Conservation (phyloP, 2,797 vertebrate species). For the Sebastes itinus region DNA sequence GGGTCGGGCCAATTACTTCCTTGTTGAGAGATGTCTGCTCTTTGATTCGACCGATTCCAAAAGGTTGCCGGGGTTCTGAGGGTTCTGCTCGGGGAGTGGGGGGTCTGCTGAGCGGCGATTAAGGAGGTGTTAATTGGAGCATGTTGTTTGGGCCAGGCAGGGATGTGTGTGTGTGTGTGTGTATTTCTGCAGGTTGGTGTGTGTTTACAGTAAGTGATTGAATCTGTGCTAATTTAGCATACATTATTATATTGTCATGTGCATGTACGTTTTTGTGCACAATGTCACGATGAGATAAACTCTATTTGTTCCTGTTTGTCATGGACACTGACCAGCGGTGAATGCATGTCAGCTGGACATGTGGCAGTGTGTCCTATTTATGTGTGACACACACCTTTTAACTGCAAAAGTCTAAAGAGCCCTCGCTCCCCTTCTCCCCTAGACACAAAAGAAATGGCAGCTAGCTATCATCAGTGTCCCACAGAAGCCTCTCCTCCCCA, state of each 20-base stretch:
- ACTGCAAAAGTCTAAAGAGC: not conserved
- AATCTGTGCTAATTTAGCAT: conserved; percentile 48
- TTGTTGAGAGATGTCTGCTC: conserved; percentile 86
- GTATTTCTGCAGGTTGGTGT: conserved; percentile 36
- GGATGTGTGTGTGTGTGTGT: not conserved
- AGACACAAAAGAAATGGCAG: conserved; percentile 2
- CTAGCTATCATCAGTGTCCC: not conserved
- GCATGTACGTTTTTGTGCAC: not conserved
- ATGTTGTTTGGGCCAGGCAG: conserved; percentile 72
- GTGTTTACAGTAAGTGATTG: conserved; percentile 37
- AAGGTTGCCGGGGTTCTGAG: conserved; percentile 82
- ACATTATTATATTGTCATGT: not conserved
- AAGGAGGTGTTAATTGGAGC: conserved; percentile 86
- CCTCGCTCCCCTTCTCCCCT: not conserved
- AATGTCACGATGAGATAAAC: not conserved
- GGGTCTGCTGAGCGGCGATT: conserved; percentile 67
- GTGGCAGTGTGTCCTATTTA: not conserved
- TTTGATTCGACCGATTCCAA: conserved; percentile 96
- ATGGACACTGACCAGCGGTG: not conserved
- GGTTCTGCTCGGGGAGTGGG: conserved; percentile 81
- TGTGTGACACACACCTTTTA: not conserved
- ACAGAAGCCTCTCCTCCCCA: not conserved
- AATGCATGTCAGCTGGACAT: not conserved
- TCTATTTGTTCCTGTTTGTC: not conserved
- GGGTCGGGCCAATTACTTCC: conserved; percentile 99